Evolutionary conservation across 2,113 vertebrate species (phyloP), one percentile per base, ranked within the genome.

Genomic region (Rhabdornis inornatus): DNA sequence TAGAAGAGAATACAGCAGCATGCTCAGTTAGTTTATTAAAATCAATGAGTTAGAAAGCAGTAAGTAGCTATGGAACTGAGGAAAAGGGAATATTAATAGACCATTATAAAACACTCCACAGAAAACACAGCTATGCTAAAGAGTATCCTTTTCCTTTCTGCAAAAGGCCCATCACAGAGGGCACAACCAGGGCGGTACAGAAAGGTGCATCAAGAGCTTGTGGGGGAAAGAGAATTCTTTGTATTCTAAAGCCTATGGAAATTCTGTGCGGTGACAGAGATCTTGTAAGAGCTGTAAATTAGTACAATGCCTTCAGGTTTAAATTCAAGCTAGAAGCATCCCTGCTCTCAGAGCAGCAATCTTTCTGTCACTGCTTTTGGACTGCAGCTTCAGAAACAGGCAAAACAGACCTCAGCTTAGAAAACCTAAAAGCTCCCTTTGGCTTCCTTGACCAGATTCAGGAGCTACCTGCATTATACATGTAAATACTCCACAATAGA

Each of bases 31-130:
- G 17, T 93, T 92, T 92, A 92, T 77, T 83, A 92, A 94, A 94
- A 93, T 88, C 89, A 97, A 31, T 70, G 83, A 80, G 59, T 93
- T 88, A 69, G 83, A 94, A 89, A 93, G 83, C 63, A 83, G 25
- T 72, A 90, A 80, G 68, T 61, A 77, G 68, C 79, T 89, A 13
- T 37, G 33, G 61, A 94, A 70, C 56, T 42, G 49, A 87, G 22
- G 31, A 64, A 90, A 74, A 68, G 52, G 79, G 56, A 77, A 24
- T 61, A 55, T 92, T 94, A 87, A 87, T 21, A 69, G 61, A 40
- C 40, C 66, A 23, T 71, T 49, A 69, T 72, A 69, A 81, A 94
- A 60, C 52, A 87, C 53, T 89, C 57, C 53, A 61, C 1, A 84
- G 52, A 74, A 81, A 61, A 80, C 49, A 50, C 44, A 70, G n/a